phyloP scores from a whole-genome alignment of 1,140 invertebrate species.

The Drosophila miranda region DNA sequence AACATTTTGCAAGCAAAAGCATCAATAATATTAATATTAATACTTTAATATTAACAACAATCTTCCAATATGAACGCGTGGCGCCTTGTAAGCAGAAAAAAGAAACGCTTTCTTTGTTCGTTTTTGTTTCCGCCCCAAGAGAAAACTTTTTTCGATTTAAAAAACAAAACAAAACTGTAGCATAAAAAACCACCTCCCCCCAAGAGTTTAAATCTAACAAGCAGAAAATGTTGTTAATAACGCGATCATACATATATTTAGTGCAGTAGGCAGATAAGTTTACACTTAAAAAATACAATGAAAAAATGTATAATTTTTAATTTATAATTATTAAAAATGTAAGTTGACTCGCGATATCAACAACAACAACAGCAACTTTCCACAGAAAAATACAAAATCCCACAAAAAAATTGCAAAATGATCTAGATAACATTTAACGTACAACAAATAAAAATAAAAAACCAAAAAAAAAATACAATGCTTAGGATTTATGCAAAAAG shows the following conservation, averaged over 20 bases:
- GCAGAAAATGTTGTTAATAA: constrained; percentile 43
- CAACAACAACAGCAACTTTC: constrained; percentile 38
- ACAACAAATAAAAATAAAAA: constrained; percentile 47
- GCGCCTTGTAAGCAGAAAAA: constrained; percentile 48
- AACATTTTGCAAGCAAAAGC: constrained; percentile 40
- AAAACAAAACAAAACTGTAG: constrained; percentile 27
- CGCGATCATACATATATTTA: constrained; percentile 51
- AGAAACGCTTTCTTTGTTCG: constrained; percentile 46
- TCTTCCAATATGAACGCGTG: constrained; percentile 66
- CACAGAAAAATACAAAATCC: constrained; percentile 34
- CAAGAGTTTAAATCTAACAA: too few species aligned
- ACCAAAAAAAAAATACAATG: constrained; percentile 40
- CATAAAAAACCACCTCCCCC: too few species aligned
- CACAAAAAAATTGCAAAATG: constrained; percentile 58
- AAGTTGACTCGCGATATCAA: constrained; percentile 43
- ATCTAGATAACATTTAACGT: constrained; percentile 36
- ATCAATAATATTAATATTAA: constrained; percentile 28
- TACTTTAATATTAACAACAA: constrained; percentile 30
- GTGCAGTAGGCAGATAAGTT: constrained; percentile 66
- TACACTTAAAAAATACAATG: constrained; percentile 56
- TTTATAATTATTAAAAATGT: constrained; percentile 51
- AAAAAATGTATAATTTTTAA: constrained; percentile 72
- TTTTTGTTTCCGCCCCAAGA: constrained; percentile 49
- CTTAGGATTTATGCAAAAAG: constrained; percentile 53
- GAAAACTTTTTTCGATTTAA: constrained; percentile 21